phyloP scores from a whole-genome alignment of 1,140 invertebrate species.

The Nixonia krombeini region DNA sequence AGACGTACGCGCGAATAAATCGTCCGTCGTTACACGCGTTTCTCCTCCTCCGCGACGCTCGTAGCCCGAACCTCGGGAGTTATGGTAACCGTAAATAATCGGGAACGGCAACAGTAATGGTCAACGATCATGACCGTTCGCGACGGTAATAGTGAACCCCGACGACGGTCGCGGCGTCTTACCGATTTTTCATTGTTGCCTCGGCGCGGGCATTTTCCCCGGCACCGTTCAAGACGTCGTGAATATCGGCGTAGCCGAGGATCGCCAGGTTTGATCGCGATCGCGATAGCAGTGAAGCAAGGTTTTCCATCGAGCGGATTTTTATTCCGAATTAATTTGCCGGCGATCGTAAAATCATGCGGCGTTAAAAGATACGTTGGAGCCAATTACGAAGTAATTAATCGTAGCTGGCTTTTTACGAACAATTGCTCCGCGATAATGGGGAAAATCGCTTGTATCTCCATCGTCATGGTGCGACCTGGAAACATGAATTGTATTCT shows the following conservation, averaged over 20 bases:
- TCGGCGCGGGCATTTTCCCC: too few relatives aligned
- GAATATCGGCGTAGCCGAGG: too few relatives aligned
- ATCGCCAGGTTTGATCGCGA: too few relatives aligned
- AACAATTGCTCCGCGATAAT: slow-evolving; percentile 33
- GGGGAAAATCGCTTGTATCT: background rate
- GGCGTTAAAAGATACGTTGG: slow-evolving; percentile 44
- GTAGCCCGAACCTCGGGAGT: slow-evolving; percentile 54
- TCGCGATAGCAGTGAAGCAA: too few relatives aligned
- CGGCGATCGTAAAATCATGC: slow-evolving; percentile 31
- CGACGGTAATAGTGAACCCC: slow-evolving; percentile 46
- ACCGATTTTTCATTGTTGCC: background rate
- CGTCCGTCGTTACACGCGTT: slow-evolving; percentile 52
- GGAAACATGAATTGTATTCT: too few relatives aligned
- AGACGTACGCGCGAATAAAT: slow-evolving; percentile 53
- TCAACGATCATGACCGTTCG: slow-evolving; percentile 52
- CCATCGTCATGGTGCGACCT: too few relatives aligned
- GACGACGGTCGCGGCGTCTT: slow-evolving; percentile 36
- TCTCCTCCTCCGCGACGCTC: slow-evolving; percentile 30
- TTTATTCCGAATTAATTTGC: slow-evolving; percentile 15
- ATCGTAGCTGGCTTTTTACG: slow-evolving; percentile 31
- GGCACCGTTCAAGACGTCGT: too few relatives aligned
- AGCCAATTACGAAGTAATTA: slow-evolving; percentile 45
- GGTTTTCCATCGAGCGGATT: background rate
- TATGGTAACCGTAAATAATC: slow-evolving; percentile 68
- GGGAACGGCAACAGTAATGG: slow-evolving; percentile 55